These are phyloP conservation scores for Heliconius nattereri DNA, from an alignment of 1,140 invertebrate species.

Conservation along the genomic window DNA sequence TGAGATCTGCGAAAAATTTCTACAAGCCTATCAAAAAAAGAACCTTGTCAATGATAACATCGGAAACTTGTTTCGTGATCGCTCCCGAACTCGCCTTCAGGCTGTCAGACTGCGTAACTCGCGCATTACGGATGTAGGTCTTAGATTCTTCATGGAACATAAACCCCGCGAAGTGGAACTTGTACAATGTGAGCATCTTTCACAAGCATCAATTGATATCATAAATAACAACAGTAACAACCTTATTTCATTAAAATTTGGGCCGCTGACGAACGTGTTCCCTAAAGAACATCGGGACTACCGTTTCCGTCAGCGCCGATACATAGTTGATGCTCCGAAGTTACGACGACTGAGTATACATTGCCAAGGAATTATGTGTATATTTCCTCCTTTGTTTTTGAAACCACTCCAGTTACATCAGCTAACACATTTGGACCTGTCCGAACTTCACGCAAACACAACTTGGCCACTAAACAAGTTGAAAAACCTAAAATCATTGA, in stretches of 20 bases:
- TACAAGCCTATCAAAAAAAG: conserved; percentile 83
- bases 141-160: conserved; percentile 86
- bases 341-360: conserved; percentile 84
- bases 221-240: conserved; percentile 82
- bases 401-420: conserved; percentile 82
- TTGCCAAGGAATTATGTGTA: conserved; percentile 71
- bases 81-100: conserved; percentile 85
- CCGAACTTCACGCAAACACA: conserved; percentile 84
- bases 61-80: conserved; percentile 87
- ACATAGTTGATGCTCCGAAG: conserved; percentile 84
- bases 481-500: conserved; percentile 86
- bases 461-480: conserved; percentile 82
- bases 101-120: conserved; percentile 86
- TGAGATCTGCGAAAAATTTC: conserved; percentile 78
- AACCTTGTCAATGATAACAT: conserved; percentile 84
- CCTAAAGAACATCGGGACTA: conserved; percentile 49
- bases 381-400: conserved; percentile 82
- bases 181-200: conserved; percentile 86
- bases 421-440: conserved; percentile 90
- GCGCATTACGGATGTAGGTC: conserved; percentile 86
- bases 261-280: conserved; percentile 53
- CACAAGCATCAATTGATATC: conserved; percentile 81
- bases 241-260: conserved; percentile 73
- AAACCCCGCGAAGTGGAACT: conserved; percentile 88
- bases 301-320: conserved; percentile 60